A percentile compares a stretch with the other conserved stretches of the same genome.
phyloP scores from a whole-genome alignment of 2,888 invertebrate species.

The Drosophila hamatofila region DNA sequence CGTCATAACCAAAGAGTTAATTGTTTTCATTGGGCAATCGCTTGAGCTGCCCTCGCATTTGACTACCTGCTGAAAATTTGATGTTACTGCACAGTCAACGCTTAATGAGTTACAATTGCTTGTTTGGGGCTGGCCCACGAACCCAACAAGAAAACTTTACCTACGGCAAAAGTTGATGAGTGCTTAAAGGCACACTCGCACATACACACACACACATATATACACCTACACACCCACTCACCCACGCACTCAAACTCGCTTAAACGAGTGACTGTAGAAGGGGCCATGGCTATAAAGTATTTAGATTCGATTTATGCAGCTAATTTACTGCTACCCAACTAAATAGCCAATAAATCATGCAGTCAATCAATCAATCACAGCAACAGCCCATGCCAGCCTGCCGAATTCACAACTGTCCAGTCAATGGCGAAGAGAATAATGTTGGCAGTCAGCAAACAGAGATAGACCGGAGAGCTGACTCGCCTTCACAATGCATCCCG shows the following conservation, averaged over 20 bases:
- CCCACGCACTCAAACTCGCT: background rate
- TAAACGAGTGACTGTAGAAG: background rate
- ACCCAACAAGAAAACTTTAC: slow-evolving; percentile 57
- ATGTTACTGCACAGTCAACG: slow-evolving; percentile 62
- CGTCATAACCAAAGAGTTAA: no score
- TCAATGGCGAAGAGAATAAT: slow-evolving; percentile 32
- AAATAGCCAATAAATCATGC: slow-evolving; percentile 76
- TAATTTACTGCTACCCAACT: slow-evolving; percentile 68
- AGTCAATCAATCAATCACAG: slow-evolving; percentile 72
- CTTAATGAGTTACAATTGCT: slow-evolving; percentile 78
- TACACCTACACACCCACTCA: background rate
- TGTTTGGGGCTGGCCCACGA: slow-evolving; percentile 46
- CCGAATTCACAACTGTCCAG: slow-evolving; percentile 40
- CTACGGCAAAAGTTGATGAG: slow-evolving; percentile 68
- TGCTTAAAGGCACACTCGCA: slow-evolving; percentile 61
- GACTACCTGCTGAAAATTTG: slow-evolving; percentile 47
- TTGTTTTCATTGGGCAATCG: background rate
- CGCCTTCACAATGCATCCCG: slow-evolving; percentile 2
- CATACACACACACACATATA: slow-evolving; percentile 1
- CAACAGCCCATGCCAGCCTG: slow-evolving; percentile 23
- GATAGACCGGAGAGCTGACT: background rate
- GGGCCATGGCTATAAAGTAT: slow-evolving; percentile 41
- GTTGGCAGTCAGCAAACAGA: slow-evolving; percentile 30
- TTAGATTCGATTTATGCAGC: slow-evolving; percentile 68
- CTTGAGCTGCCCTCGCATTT: slow-evolving; percentile 33